Evolutionary conservation across 1,140 invertebrate species (phyloP).

Genomic region (Eulimnadia texana): DNA sequence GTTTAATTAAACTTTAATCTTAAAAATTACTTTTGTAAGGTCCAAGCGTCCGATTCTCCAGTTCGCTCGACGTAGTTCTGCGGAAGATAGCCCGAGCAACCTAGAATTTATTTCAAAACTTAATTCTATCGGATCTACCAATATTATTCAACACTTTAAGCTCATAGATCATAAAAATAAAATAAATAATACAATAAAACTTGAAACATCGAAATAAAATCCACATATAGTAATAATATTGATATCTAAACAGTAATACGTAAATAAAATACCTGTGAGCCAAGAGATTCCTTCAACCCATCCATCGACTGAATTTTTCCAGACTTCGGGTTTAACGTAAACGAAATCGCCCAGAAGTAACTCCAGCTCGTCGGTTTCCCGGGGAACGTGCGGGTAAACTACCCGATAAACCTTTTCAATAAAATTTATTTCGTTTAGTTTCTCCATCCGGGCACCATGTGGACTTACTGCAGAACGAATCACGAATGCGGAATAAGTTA

Average conservation of each 20-base stretch:
- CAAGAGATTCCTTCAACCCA: conserved; percentile 78
- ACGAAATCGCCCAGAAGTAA: conserved; percentile 71
- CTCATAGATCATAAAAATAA: no score
- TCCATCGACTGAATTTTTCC: conserved; percentile 56
- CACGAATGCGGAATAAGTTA: not conserved
- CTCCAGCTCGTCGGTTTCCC: conserved; percentile 68
- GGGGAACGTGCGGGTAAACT: conserved; percentile 55
- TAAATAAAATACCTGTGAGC: conserved; percentile 52
- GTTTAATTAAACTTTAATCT: no score
- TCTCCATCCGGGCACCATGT: no score
- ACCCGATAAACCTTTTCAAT: conserved; percentile 56
- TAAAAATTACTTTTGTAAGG: conserved; percentile 44
- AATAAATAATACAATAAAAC: no score
- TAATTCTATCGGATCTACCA: no score
- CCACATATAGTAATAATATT: no score
- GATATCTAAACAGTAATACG: not conserved
- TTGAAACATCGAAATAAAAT: no score
- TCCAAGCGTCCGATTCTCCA: conserved; percentile 80
- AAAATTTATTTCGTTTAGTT: conserved; percentile 11
- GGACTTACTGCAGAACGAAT: no score
- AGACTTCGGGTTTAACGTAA: conserved; percentile 55
- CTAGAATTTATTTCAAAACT: conserved; percentile 20
- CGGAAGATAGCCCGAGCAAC: conserved; percentile 53
- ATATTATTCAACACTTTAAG: no score
- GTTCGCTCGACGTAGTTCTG: conserved; percentile 64